A percentile compares a stretch with the other conserved stretches of the same genome.
phyloP scores from a whole-genome alignment of 2,113 vertebrate genomes.

The Petaurus breviceps region DNA sequence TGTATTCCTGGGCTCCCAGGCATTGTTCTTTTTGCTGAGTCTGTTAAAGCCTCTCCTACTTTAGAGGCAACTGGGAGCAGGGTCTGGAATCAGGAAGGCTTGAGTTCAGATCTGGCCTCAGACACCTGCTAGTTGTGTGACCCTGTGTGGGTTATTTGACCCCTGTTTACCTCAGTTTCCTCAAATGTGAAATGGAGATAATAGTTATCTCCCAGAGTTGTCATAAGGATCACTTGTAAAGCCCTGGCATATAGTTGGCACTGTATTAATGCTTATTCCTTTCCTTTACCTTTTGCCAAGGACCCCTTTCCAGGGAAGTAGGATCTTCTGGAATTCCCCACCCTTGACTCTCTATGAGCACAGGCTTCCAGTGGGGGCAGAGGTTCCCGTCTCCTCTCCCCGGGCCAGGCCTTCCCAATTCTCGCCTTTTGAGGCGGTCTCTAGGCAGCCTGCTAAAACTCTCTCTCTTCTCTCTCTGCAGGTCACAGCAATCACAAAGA shows the following conservation, averaged over 20 bases:
- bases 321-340: background rate
- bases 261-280: background rate
- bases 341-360: too few relatives aligned
- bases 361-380: too few relatives aligned
- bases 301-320: background rate
- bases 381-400: too few relatives aligned
- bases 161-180: background rate
- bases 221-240: background rate
- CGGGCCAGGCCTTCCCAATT: background rate
- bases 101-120: background rate
- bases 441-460: background rate
- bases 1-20: background rate
- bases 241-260: background rate
- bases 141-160: background rate
- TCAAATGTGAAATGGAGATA: background rate
- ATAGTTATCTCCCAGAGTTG: background rate
- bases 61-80: background rate
- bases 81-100: background rate
- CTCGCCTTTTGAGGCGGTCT: background rate
- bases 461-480: constrained; percentile 70
- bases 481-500: constrained; percentile 95
- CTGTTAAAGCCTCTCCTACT: background rate
- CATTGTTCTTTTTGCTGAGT: background rate
- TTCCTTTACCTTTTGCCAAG: background rate
- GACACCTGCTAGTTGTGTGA: background rate